Base-by-base conservation (phyloP, 2,113 vertebrate genomes). In the Dipodomys merriami region DNA sequence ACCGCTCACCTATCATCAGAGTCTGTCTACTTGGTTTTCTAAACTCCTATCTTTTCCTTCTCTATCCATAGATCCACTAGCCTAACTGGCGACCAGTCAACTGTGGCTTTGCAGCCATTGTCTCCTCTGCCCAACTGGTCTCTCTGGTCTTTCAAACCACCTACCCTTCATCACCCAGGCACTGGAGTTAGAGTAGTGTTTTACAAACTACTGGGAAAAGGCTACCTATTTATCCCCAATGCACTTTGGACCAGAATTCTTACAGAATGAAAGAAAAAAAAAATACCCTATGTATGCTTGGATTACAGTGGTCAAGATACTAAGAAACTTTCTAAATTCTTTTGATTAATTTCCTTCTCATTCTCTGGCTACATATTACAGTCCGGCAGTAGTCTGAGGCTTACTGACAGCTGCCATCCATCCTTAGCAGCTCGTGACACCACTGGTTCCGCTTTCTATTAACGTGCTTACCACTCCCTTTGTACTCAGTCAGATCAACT, bases 1-100 rank as follows among this genome's bases (percentile, higher is more conserved):
- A 27, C 12, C 5, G 18, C 23, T 12, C 53, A 49, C n/a, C 5
- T 35, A 8, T 46, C 8, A 3, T 7, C 1, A 20, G 9, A 1
- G 65, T 60, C 49, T 91, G 39, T 44, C 20, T 18, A 0, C 29
- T 86, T 67, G 15, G 39, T 12, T 29, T 71, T 82, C 44, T 46
- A 18, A 65, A 39, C 27, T 84, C 68, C 30, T 73, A 46, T 19
- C 35, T 39, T 1, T 33, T 19, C 27, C 33, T 81, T 76, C 44
- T 86, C 23, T 72, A 13, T 25, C 22, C 35, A 5, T 15, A 1
- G 0, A 1, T 16, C 29, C 19, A 0, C 2, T 27, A n/a, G 33
- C 29, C 11, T 69, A 22, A 64, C 30, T 46, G 18, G 35, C 25
- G 19, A 30, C 22, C 4, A 6, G 12, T 49, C 49, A 49, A 12